phyloP scores from a whole-genome alignment of 2,797 vertebrate species.

The Parauchenoglanis ngamensis region DNA sequence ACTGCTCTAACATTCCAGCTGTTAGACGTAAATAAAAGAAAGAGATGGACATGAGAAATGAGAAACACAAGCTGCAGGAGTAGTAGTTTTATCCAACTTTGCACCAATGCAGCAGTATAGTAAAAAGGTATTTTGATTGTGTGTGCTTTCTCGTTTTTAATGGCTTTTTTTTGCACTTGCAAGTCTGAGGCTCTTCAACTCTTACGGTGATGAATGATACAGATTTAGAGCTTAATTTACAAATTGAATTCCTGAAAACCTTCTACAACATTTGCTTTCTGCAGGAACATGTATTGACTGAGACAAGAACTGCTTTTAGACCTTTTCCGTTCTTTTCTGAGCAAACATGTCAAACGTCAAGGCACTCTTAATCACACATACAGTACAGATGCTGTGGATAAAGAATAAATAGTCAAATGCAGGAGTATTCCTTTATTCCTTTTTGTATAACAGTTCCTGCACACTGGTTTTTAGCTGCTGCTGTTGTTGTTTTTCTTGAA shows the following conservation, averaged over 20 bases:
- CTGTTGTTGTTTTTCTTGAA: constrained; percentile 60
- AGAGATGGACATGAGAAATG: background rate
- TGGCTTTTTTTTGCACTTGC: background rate
- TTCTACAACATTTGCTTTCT: background rate
- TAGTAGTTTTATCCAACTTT: background rate
- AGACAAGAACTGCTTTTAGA: background rate
- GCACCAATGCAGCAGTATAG: background rate
- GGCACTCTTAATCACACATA: background rate
- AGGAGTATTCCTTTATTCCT: background rate
- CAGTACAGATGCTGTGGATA: background rate
- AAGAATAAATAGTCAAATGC: background rate
- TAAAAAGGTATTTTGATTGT: background rate
- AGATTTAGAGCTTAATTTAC: background rate
- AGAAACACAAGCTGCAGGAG: no score
- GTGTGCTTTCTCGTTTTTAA: background rate
- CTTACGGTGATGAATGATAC: background rate
- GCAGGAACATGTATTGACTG: background rate
- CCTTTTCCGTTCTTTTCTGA: background rate
- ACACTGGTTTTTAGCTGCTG: constrained; percentile 10
- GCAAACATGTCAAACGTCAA: background rate
- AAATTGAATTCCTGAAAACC: background rate
- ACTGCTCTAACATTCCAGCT: background rate
- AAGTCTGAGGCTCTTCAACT: background rate
- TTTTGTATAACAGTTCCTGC: background rate
- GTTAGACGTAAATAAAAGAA: background rate